Percentiles rank a stretch among this genome's conserved stretches.
Conservation (phyloP, 2,113 vertebrate species). For the Prietella phreatophila region DNA sequence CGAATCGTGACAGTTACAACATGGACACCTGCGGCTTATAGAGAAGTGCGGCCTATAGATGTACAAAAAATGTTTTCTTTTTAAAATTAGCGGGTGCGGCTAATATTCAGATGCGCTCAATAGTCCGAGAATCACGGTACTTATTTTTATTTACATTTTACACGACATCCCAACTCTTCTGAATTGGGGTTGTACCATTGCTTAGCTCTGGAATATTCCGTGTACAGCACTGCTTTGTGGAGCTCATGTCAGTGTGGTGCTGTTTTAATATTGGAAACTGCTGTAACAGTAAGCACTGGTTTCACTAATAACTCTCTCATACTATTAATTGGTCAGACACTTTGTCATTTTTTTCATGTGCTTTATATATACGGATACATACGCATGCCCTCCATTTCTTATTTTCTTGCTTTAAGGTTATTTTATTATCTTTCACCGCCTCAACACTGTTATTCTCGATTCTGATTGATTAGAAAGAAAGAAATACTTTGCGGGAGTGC, state of each 20-base stretch:
- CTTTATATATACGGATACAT: not conserved
- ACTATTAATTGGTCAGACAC: not conserved
- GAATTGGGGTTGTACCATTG: no score
- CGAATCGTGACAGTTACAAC: no score
- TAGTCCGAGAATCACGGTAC: no score
- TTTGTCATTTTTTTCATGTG: not conserved
- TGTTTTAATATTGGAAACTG: not conserved
- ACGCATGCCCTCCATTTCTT: no score
- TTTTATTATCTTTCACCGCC: not conserved
- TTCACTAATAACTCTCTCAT: not conserved
- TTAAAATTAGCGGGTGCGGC: no score
- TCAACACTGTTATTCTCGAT: not conserved
- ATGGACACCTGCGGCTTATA: no score
- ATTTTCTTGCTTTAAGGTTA: not conserved
- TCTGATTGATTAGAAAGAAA: not conserved
- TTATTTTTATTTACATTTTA: no score
- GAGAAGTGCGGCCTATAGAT: no score
- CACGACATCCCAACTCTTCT: no score
- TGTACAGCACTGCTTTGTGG: not conserved
- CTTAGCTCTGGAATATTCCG: not conserved
- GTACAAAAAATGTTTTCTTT: no score
- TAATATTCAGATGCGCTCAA: no score
- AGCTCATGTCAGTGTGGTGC: not conserved
- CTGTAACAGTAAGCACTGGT: not conserved
- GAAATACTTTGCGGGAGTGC: not conserved